phyloP scores from a whole-genome alignment of 2,113 vertebrate genomes.

The Brachyhypopomus gauderio region DNA sequence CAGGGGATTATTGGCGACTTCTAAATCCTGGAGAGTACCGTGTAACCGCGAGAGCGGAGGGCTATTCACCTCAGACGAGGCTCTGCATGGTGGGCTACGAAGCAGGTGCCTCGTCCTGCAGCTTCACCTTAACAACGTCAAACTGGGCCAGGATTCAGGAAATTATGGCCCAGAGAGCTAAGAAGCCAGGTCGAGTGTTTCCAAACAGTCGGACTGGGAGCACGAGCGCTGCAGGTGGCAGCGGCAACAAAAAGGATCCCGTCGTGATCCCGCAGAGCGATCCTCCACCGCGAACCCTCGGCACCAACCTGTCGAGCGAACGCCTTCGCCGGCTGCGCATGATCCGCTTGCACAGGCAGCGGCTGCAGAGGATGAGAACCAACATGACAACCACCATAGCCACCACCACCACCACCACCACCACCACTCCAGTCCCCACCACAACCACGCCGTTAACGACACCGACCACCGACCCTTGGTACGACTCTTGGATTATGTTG shows the following conservation, averaged over 20 bases:
- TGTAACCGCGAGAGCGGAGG: slow-evolving; percentile 84
- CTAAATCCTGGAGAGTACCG: slow-evolving; percentile 94
- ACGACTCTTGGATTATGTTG: slow-evolving; percentile 69
- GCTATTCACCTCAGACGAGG: slow-evolving; percentile 72
- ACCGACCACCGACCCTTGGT: slow-evolving; percentile 69
- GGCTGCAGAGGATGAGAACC: slow-evolving; percentile 55
- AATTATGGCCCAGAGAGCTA: slow-evolving; percentile 79
- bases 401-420: slow-evolving; percentile 24
- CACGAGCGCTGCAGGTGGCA: background rate
- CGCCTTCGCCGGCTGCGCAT: slow-evolving; percentile 60
- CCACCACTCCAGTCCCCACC: slow-evolving; percentile 43
- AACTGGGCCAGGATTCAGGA: slow-evolving; percentile 90
- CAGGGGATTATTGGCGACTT: slow-evolving; percentile 93
- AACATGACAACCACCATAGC: slow-evolving; percentile 33
- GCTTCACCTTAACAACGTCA: slow-evolving; percentile 87
- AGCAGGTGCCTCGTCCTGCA: slow-evolving; percentile 86
- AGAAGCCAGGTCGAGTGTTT: slow-evolving; percentile 35
- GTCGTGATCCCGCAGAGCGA: slow-evolving; percentile 35
- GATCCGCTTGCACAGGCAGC: slow-evolving; percentile 60
- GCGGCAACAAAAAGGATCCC: background rate
- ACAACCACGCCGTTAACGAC: slow-evolving; percentile 43
- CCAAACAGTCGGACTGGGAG: background rate
- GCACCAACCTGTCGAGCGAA: slow-evolving; percentile 2
- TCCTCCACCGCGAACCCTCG: slow-evolving; percentile 25
- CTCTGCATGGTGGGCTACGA: slow-evolving; percentile 93